Conservation (phyloP, 2,797 vertebrate genomes). For the Limnodromus scolopaceus region DNA sequence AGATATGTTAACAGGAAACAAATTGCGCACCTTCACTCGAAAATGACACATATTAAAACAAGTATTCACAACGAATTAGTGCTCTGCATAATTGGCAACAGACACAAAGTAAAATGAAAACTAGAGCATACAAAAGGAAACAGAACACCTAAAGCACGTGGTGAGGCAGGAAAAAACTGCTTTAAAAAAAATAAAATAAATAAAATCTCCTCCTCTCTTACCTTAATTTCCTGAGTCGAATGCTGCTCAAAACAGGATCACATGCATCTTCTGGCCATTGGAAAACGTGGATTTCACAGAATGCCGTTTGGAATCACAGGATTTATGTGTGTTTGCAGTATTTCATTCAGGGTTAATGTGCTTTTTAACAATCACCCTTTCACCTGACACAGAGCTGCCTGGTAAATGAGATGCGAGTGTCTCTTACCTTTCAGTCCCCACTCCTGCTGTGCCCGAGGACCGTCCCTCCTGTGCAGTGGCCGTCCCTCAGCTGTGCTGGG, state of each 20-base stretch:
- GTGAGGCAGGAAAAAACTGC: not conserved
- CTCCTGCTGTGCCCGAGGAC: accelerated
- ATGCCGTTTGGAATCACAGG: not conserved
- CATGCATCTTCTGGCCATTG: accelerated
- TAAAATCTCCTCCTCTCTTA: not conserved
- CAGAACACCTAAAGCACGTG: accelerated
- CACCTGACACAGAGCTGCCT: no score
- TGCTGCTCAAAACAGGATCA: accelerated
- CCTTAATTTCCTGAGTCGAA: not conserved
- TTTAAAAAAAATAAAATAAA: no score
- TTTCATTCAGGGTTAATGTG: accelerated
- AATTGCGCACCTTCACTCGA: not conserved
- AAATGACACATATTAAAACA: not conserved
- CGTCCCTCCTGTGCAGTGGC: not conserved
- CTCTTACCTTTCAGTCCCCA: not conserved
- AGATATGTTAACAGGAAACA: not conserved
- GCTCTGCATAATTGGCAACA: not conserved
- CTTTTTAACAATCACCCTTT: not conserved
- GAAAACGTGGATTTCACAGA: accelerated
- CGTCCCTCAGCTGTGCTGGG: accelerated
- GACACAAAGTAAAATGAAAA: not conserved
- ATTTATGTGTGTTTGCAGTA: not conserved
- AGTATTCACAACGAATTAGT: not conserved
- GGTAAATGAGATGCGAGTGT: not conserved
- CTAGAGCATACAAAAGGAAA: not conserved